Conservation (phyloP, 1,140 invertebrate genomes). For the Probaryconus sp. region DNA sequence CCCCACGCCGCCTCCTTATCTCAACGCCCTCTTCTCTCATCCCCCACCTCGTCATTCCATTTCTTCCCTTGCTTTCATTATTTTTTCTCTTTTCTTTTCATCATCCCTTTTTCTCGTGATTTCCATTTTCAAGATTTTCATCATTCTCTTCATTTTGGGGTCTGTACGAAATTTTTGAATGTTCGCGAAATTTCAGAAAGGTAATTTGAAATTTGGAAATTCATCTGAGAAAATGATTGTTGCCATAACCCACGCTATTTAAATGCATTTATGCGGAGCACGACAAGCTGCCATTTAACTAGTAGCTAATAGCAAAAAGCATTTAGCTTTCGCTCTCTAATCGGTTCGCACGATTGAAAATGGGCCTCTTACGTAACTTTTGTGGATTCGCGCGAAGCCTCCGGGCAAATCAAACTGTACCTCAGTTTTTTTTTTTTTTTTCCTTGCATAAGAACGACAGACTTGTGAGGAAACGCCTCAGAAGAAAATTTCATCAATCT, state of each 20-base stretch:
- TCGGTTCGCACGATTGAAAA: constrained; percentile 55
- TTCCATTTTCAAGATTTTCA: constrained; percentile 7
- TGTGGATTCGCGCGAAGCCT: constrained; percentile 32
- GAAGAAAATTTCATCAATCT: too few species aligned
- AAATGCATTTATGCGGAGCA: constrained; percentile 44
- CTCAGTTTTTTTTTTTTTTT: constrained; percentile 49
- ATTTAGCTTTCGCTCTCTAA: constrained; percentile 53
- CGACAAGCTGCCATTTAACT: constrained; percentile 58
- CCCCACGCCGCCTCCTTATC: constrained; percentile 17
- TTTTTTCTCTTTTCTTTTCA: constrained; percentile 14
- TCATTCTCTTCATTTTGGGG: background rate
- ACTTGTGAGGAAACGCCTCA: constrained; percentile 33
- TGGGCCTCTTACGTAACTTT: constrained; percentile 50
- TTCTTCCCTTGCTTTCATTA: background rate
- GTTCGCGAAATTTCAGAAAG: constrained; percentile 29
- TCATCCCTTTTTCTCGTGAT: constrained; percentile 6
- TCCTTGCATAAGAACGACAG: constrained; percentile 48
- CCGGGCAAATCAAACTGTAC: constrained; percentile 37
- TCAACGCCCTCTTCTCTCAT: constrained; percentile 3
- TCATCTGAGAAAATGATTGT: constrained; percentile 47
- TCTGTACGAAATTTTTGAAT: background rate
- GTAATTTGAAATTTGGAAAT: too few species aligned
- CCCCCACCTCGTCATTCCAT: background rate
- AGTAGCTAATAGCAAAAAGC: constrained; percentile 55
- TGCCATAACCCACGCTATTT: constrained; percentile 6